phyloP scores from a whole-genome alignment of 2,888 invertebrate genomes.

The Apamea sordens region DNA sequence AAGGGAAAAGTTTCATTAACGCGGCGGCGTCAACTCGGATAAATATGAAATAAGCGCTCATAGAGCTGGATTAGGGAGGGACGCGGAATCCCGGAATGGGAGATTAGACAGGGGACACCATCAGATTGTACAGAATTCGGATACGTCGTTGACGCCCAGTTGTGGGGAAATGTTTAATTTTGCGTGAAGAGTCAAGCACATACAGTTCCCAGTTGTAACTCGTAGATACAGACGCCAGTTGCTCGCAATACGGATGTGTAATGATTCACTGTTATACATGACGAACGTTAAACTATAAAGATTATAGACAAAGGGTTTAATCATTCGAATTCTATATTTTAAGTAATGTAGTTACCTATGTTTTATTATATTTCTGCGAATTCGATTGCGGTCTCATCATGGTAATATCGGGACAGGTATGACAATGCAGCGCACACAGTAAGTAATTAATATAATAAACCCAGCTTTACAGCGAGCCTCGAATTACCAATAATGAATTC shows the following conservation, averaged over 20 bases:
- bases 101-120: conserved; percentile 64
- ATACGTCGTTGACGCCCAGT: conserved; percentile 59
- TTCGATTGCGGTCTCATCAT: background rate
- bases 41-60: conserved; percentile 82
- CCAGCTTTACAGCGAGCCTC: conserved; percentile 3
- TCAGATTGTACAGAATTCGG: conserved; percentile 57
- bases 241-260: conserved; percentile 11
- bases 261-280: conserved; percentile 5
- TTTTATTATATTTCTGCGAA: conserved; percentile 8
- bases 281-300: background rate
- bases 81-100: conserved; percentile 62
- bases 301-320: background rate
- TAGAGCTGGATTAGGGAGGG: conserved; percentile 71
- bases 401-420: background rate
- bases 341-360: background rate
- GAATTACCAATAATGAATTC: background rate
- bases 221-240: conserved; percentile 14
- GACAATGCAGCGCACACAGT: background rate
- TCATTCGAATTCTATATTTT: background rate
- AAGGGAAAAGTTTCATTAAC: conserved; percentile 80
- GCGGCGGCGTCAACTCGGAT: conserved; percentile 72
- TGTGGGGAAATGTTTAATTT: conserved; percentile 66
- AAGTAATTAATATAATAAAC: conserved; percentile 4
- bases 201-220: conserved; percentile 29
- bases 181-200: conserved; percentile 57